Conservation (phyloP, 2,113 vertebrate species). For the Crotophaga sulcirostris region DNA sequence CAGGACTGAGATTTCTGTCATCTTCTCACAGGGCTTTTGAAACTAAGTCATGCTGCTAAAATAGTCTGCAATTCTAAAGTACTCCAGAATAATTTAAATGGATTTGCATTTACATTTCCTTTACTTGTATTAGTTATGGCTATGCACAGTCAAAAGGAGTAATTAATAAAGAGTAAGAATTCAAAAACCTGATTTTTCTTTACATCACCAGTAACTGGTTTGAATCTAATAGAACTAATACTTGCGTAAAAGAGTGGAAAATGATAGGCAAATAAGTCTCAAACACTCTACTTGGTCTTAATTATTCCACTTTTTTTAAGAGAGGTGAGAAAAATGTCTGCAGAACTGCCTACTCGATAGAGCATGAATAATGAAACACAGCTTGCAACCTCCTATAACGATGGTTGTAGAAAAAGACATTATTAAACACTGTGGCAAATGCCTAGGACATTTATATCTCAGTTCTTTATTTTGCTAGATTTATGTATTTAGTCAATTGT, state of each 20-base stretch:
- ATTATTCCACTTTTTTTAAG: slow-evolving; percentile 56
- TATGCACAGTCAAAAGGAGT: not conserved
- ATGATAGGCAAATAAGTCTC: slow-evolving; percentile 17
- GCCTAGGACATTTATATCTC: slow-evolving; percentile 9
- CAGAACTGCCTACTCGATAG: slow-evolving; percentile 49
- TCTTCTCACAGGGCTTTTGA: slow-evolving; percentile 29
- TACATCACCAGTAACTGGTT: not conserved
- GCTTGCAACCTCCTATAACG: not conserved
- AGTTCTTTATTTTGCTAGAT: slow-evolving; percentile 32
- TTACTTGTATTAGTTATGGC: slow-evolving; percentile 39
- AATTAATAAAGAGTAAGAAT: slow-evolving; percentile 49
- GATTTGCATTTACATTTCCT: slow-evolving; percentile 36
- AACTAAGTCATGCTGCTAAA: slow-evolving; percentile 40
- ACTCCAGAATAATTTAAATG: slow-evolving; percentile 52
- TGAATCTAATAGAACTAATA: slow-evolving; percentile 27
- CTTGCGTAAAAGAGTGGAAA: not conserved
- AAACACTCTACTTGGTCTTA: slow-evolving; percentile 40
- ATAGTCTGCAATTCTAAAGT: slow-evolving; percentile 36
- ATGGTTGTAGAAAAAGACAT: slow-evolving; percentile 3
- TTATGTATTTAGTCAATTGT: slow-evolving; percentile 29
- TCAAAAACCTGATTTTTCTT: not conserved
- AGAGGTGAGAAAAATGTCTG: slow-evolving; percentile 57
- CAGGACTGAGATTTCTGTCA: slow-evolving; percentile 24
- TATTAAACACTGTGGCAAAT: slow-evolving; percentile 31
- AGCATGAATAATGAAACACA: slow-evolving; percentile 54